phyloP scores from a whole-genome alignment of 2,113 vertebrate genomes.

The Bujurquina vittata region DNA sequence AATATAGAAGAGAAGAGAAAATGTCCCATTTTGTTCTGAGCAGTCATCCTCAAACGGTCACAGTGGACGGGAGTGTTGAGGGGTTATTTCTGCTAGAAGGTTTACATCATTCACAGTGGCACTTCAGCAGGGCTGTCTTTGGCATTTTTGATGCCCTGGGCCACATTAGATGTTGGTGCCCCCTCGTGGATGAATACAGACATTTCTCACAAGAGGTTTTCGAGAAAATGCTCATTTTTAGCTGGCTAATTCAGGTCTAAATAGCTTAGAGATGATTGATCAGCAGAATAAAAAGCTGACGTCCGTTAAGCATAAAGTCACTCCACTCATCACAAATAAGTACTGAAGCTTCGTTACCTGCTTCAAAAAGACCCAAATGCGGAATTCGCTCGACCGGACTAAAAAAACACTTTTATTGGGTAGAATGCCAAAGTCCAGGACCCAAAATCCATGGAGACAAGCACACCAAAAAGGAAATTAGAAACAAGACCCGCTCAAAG shows the following conservation, averaged over 20 bases:
- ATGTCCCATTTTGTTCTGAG: neutral
- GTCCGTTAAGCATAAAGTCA: neutral
- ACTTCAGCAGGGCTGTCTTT: neutral
- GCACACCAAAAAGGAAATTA: too few relatives aligned
- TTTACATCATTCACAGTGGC: neutral
- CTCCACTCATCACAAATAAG: neutral
- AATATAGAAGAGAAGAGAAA: neutral
- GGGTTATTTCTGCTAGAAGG: neutral
- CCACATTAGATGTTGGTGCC: neutral
- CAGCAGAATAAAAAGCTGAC: neutral
- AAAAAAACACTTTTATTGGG: too few relatives aligned
- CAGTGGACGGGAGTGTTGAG: neutral
- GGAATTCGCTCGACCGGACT: too few relatives aligned
- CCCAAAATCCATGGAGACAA: too few relatives aligned
- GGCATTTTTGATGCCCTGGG: neutral
- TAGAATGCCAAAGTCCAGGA: too few relatives aligned
- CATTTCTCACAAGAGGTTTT: neutral
- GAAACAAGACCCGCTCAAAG: too few relatives aligned
- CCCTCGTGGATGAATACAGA: neutral
- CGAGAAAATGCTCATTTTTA: neutral
- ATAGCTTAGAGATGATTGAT: neutral
- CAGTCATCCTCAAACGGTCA: neutral
- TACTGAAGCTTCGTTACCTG: too few relatives aligned
- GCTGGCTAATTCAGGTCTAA: neutral
- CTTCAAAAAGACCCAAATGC: too few relatives aligned